Evolutionary conservation across 2,113 vertebrate species (phyloP), one percentile per base, ranked within the genome.

Genomic region (Paraplagusia blochii): DNA sequence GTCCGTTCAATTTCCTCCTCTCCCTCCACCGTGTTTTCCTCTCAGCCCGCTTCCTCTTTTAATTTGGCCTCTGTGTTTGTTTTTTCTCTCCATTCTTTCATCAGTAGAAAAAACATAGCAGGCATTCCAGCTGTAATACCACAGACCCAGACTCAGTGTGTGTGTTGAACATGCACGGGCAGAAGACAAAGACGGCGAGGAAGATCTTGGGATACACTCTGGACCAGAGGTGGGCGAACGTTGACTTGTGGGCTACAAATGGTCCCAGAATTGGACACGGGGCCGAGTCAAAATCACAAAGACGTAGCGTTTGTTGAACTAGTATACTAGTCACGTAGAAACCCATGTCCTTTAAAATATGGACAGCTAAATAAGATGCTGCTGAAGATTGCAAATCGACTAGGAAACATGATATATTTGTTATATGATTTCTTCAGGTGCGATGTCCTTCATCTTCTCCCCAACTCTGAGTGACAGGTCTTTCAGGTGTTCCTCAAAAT

Each of bases 51-150:
- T 70, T 53, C 29, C 67, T 75, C 71, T 77, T 80, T 85, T 82
- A 77, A 83, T 85, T 85, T 74, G 63, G 66, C 64, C 76, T 48
- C 50, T 59, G 49, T 64, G 79, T 84, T 87, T 80, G 56, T 82
- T 85, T 83, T 79, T 29, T 29, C 22, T 10, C 70, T 76, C 80
- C 80, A 76, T 83, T 85, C 84, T 80, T 82, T 88, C 86, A 87
- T 89, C 84, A 85, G 84, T 62, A 80, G 67, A 56, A 74, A 78
- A 85, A 89, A 86, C 88, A 88, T 82, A 64, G 81, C 80, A 63
- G 66, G 53, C 78, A 83, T 89, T 86, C 80, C 81, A 73, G 77
- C 74, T 76, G 74, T 66, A 85, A 81, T 70, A 84, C 83, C 67
- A 43, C 76, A 69, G 59, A 51, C 48, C 3, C 52, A 44, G 22